Evolutionary conservation across 2,888 invertebrate genomes (phyloP).

Genomic region (Ecliptopera silaceata): DNA sequence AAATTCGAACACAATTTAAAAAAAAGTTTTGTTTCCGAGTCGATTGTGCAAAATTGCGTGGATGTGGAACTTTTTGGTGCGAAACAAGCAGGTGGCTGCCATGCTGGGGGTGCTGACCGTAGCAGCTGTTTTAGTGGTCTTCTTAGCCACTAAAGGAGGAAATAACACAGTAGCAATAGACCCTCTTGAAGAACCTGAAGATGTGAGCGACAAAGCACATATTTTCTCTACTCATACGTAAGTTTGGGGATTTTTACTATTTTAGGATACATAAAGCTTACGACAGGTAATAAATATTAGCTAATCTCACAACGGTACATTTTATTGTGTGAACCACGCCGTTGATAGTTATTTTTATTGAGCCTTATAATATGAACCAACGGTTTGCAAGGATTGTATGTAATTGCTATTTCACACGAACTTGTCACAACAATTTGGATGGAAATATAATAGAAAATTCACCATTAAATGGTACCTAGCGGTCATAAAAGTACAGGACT

Average conservation of each 20-base stretch:
- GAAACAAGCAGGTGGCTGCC: conserved; percentile 71
- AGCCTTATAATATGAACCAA: conserved; percentile 15
- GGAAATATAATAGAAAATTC: not conserved
- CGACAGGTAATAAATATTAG: conserved; percentile 1
- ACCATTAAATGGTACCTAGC: conserved; percentile 1
- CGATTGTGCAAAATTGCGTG: conserved; percentile 40
- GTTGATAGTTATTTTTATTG: conserved; percentile 21
- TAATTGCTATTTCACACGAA: conserved; percentile 22
- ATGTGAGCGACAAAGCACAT: conserved; percentile 62
- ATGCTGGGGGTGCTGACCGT: conserved; percentile 67
- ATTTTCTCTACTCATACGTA: conserved; percentile 69
- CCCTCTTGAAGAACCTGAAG: conserved; percentile 58
- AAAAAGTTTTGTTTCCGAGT: conserved; percentile 15
- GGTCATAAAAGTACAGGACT: conserved; percentile 4
- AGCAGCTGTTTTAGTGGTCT: conserved; percentile 64
- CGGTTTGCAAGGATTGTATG: conserved; percentile 17
- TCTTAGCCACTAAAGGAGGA: conserved; percentile 60
- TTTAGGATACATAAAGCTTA: not conserved
- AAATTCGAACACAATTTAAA: conserved; percentile 4
- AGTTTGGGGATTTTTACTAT: conserved; percentile 30
- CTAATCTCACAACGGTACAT: conserved; percentile 9
- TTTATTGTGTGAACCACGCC: conserved; percentile 18
- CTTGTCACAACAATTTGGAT: conserved; percentile 16
- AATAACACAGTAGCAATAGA: conserved; percentile 43
- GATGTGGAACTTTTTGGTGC: conserved; percentile 75